Conservation (phyloP, 2,113 vertebrate species). For the Theristicus caerulescens region DNA sequence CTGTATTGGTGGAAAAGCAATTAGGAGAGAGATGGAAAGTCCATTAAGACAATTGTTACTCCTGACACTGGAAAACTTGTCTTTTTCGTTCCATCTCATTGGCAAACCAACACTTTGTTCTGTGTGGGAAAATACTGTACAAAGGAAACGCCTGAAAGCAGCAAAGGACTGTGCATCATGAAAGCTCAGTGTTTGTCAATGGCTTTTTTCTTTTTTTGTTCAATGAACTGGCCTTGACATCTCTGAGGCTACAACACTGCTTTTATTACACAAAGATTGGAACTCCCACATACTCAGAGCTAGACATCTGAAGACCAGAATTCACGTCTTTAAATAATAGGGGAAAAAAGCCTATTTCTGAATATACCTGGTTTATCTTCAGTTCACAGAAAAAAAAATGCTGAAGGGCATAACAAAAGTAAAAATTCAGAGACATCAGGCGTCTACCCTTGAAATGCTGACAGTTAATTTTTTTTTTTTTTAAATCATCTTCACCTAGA, state of each 20-base stretch:
- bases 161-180: neutral
- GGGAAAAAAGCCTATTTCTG: rapidly evolving
- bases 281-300: neutral
- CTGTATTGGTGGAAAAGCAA: neutral
- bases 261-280: neutral
- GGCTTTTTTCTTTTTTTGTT: neutral
- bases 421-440: neutral
- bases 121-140: neutral
- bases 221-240: neutral
- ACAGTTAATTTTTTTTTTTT: neutral
- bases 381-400: neutral
- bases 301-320: neutral
- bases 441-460: neutral
- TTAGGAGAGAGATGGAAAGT: neutral
- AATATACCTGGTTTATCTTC: neutral
- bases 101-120: neutral
- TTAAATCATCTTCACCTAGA: neutral
- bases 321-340: neutral
- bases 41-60: neutral
- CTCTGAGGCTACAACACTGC: neutral
- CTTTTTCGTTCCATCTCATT: neutral
- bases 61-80: neutral
- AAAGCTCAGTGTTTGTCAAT: neutral
- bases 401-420: neutral
- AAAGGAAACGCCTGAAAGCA: neutral